phyloP scores from a whole-genome alignment of 1,140 invertebrate genomes.

The Plectrocnemia conspersa region DNA sequence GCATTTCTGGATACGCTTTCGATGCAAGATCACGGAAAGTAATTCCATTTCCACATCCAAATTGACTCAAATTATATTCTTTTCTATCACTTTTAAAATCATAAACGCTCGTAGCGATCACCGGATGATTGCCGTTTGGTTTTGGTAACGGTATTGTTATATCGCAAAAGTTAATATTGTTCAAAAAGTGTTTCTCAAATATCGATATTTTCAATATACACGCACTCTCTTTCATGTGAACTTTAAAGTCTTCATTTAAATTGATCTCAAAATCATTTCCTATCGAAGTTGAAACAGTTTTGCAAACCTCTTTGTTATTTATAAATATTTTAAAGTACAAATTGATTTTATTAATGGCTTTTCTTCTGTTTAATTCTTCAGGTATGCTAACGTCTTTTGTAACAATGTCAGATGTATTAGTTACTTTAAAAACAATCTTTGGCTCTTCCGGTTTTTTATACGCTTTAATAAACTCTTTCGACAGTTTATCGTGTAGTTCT shows the following conservation, averaged over 20 bases:
- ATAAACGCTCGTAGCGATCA: not conserved
- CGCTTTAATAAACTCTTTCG: conserved; percentile 20
- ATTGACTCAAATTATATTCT: not conserved
- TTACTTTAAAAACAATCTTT: conserved; percentile 24
- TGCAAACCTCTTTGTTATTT: conserved; percentile 29
- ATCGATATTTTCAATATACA: conserved; percentile 20
- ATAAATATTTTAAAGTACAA: conserved; percentile 26
- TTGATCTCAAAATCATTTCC: conserved; percentile 23
- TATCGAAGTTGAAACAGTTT: conserved; percentile 17
- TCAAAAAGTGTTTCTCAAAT: conserved; percentile 20
- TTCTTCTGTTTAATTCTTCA: conserved; percentile 22
- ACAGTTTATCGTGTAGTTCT: conserved; percentile 20
- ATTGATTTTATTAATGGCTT: conserved; percentile 25
- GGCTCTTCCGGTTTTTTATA: conserved; percentile 28
- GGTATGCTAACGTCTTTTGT: conserved; percentile 3
- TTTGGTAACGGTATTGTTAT: not conserved
- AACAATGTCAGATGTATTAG: conserved; percentile 9
- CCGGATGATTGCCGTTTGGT: not conserved
- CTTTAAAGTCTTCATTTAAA: conserved; percentile 25
- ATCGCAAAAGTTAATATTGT: conserved; percentile 7
- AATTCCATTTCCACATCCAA: not conserved
- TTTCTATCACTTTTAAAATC: conserved; percentile 11
- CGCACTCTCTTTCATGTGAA: conserved; percentile 17
- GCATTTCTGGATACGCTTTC: conserved; percentile 8
- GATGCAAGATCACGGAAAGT: conserved; percentile 1